Evolutionary conservation across 1,140 invertebrate genomes (phyloP).

Genomic region (Ostrea edulis): DNA sequence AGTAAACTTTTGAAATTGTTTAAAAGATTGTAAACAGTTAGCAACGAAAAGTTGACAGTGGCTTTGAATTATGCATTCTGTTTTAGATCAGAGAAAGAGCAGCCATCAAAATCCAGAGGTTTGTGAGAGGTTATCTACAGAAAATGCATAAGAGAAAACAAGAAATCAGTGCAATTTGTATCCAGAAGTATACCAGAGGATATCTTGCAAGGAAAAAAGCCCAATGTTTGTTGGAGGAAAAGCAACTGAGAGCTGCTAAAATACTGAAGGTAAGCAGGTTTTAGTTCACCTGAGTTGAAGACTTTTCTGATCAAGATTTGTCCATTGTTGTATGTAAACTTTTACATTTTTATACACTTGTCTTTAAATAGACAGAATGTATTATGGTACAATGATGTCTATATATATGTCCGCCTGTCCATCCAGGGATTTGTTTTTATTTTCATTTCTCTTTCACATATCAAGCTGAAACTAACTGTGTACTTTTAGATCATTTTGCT

Average conservation of each 20-base stretch:
- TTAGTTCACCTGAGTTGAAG: background rate
- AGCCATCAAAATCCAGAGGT: constrained; percentile 59
- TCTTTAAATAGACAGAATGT: too few relatives aligned
- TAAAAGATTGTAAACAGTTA: too few relatives aligned
- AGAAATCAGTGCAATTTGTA: constrained; percentile 32
- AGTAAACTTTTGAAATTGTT: too few relatives aligned
- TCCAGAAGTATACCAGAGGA: constrained; percentile 55
- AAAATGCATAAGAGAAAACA: background rate
- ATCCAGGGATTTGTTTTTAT: background rate
- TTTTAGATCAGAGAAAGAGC: constrained; percentile 44
- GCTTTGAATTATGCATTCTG: background rate
- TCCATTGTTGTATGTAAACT: background rate
- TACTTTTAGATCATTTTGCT: too few relatives aligned
- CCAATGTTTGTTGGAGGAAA: background rate
- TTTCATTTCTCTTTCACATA: too few relatives aligned
- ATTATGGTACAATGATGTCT: too few relatives aligned
- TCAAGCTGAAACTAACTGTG: too few relatives aligned
- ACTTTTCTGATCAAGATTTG: background rate
- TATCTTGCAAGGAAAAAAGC: background rate
- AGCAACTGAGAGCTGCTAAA: background rate
- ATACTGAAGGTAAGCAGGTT: background rate
- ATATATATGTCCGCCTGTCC: too few relatives aligned
- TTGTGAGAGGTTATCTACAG: constrained; percentile 42
- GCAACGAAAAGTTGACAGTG: too few relatives aligned
- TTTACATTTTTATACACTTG: background rate